A percentile compares a stretch with the other conserved stretches of the same genome.
Conservation (phyloP, 2,113 vertebrate species). For the Pomatorhinus ruficollis region DNA sequence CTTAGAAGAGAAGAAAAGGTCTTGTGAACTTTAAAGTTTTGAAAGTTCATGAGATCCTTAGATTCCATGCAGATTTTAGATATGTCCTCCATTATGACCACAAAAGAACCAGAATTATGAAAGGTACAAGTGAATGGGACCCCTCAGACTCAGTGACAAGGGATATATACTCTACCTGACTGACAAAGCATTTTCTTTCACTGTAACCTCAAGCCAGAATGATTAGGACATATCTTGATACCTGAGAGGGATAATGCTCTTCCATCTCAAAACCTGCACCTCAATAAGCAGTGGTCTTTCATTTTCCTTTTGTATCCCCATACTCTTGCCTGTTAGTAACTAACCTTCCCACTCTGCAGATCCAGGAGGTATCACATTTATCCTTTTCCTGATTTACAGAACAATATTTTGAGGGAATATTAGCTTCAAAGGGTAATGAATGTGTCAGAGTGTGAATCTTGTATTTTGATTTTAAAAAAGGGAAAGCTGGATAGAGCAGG, state of each 20-base stretch:
- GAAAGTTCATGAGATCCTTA: neutral
- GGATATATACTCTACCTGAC: neutral
- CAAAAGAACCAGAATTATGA: neutral
- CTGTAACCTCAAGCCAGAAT: neutral
- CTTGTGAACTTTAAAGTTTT: neutral
- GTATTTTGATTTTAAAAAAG: neutral
- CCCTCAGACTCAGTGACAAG: neutral
- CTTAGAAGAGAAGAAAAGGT: neutral
- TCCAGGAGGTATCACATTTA: neutral
- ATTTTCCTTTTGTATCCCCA: neutral
- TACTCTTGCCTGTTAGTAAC: neutral
- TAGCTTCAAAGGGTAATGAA: neutral
- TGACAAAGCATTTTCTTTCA: neutral
- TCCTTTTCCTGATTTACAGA: neutral
- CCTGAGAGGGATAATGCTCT: accelerated
- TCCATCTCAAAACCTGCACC: neutral
- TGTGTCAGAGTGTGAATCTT: neutral
- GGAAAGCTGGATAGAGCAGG: neutral
- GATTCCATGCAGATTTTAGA: neutral
- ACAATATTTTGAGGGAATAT: neutral
- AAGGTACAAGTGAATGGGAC: neutral
- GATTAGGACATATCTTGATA: accelerated
- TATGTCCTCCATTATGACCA: neutral
- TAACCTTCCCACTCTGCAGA: neutral
- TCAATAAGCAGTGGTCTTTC: neutral